A percentile compares a stretch with the other conserved stretches of the same genome.
These are phyloP conservation scores for Balanococcus diminutus DNA, from an alignment of 2,888 invertebrate genomes.

Conservation along the genomic window DNA sequence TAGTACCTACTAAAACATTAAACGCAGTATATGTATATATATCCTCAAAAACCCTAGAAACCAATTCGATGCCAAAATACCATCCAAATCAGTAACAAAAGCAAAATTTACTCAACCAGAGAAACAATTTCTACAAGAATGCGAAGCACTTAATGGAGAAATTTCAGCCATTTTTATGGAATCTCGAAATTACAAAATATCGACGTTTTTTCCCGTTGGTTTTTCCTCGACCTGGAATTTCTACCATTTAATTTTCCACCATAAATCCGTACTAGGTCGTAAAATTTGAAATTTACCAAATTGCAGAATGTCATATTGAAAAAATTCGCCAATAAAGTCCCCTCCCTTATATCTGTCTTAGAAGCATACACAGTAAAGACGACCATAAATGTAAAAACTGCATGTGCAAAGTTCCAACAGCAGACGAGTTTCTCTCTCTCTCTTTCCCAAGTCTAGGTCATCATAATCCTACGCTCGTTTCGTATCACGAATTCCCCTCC, in stretches of 20 bases:
- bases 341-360: background rate
- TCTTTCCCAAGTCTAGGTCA: background rate
- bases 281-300: background rate
- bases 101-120: background rate
- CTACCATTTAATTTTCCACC: background rate
- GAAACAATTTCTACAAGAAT: background rate
- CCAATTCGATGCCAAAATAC: background rate
- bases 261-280: background rate
- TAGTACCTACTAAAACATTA: background rate
- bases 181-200: background rate
- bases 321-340: background rate
- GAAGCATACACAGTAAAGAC: background rate
- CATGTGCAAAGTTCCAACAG: background rate
- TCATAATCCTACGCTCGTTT: background rate
- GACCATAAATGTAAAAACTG: slow-evolving; percentile 16
- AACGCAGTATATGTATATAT: too few relatives aligned
- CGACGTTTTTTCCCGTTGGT: background rate
- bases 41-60: background rate
- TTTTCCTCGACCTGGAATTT: background rate
- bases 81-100: background rate
- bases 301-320: background rate
- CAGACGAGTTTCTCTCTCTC: background rate
- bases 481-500: background rate
- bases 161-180: background rate
- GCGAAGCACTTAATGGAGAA: background rate